Conservation (phyloP, 2,888 invertebrate genomes). For the Melipona beecheii region DNA sequence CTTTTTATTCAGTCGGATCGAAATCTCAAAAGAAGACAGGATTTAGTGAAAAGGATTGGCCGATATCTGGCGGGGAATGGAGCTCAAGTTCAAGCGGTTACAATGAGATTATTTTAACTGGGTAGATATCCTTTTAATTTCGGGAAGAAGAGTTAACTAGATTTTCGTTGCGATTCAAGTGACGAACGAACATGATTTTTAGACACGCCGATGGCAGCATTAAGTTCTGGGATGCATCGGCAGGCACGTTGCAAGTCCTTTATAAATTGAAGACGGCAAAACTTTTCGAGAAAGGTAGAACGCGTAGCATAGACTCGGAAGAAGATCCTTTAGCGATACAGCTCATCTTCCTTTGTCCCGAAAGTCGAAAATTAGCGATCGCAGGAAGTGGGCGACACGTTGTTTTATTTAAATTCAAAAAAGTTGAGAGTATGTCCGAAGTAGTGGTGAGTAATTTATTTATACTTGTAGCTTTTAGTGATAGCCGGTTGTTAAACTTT, state of each 20-base stretch:
- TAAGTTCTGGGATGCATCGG: constrained; percentile 99
- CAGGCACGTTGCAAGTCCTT: constrained; percentile 96
- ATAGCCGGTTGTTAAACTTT: neutral
- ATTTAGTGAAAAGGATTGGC: constrained; percentile 97
- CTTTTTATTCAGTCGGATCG: constrained; percentile 97
- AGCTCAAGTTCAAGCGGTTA: constrained; percentile 98
- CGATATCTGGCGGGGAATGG: constrained; percentile 98
- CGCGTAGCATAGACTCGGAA: constrained; percentile 88
- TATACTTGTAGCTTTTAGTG: neutral
- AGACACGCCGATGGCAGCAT: constrained; percentile 99
- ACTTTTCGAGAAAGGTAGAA: constrained; percentile 91
- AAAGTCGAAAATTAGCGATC: constrained; percentile 94
- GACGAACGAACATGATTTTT: constrained; percentile 56
- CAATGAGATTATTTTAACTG: constrained; percentile 99
- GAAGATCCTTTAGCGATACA: constrained; percentile 97
- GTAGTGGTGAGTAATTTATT: constrained; percentile 87
- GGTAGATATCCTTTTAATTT: constrained; percentile 86
- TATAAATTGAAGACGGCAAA: constrained; percentile 99
- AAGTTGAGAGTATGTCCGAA: constrained; percentile 93
- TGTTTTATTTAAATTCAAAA: constrained; percentile 97
- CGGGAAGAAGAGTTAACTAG: neutral
- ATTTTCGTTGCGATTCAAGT: neutral
- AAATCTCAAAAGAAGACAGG: constrained; percentile 90
- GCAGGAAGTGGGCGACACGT: constrained; percentile 97
- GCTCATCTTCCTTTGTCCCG: constrained; percentile 95